Conservation (phyloP, 2,113 vertebrate species). For the Haemorhous mexicanus region DNA sequence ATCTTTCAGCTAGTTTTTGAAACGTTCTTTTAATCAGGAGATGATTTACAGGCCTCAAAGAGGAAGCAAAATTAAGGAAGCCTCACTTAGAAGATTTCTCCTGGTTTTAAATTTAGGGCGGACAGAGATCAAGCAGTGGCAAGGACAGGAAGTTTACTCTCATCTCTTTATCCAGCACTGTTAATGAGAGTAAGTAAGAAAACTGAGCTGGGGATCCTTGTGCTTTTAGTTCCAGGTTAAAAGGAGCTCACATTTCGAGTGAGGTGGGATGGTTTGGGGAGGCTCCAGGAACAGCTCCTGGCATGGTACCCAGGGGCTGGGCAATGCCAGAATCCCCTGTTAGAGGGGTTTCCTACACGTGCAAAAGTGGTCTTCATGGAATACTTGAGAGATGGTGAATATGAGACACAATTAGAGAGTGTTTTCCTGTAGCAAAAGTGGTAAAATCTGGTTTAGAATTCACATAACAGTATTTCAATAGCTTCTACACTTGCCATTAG, state of each 20-base stretch:
- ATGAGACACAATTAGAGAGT: neutral
- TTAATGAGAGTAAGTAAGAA: neutral
- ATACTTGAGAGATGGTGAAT: neutral
- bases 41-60: neutral
- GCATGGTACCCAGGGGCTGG: neutral
- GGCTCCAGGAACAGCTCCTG: neutral
- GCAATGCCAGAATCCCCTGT: fast-evolving
- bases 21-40: neutral
- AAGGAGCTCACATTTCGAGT: neutral
- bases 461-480: neutral
- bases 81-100: neutral
- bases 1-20: neutral
- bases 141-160: neutral
- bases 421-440: neutral
- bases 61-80: neutral
- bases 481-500: neutral
- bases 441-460: neutral
- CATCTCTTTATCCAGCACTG: neutral
- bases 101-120: neutral
- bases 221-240: neutral
- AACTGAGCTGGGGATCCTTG: neutral
- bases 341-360: neutral
- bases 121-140: neutral
- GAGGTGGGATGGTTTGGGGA: neutral
- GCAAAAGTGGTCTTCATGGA: neutral